A percentile compares a stretch with the other conserved stretches of the same genome.
These are phyloP conservation scores for Camponotus floridanus DNA, from an alignment of 1,140 invertebrate species.

Conservation along the genomic window DNA sequence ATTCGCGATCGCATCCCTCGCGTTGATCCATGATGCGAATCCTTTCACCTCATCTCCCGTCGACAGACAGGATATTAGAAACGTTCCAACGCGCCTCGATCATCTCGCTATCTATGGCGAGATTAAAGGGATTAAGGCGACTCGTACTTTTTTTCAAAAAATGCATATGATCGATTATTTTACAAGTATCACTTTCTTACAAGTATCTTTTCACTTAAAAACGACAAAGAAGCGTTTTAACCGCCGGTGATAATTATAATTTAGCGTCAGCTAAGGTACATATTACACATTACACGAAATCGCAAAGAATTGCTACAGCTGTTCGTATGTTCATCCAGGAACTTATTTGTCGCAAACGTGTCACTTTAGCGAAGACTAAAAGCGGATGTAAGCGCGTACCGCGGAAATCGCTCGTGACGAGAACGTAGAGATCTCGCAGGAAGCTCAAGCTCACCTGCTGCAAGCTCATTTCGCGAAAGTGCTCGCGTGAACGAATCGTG, in stretches of 20 bases:
- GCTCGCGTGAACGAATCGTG: constrained; percentile 53
- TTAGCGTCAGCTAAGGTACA: not conserved
- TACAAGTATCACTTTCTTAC: not conserved
- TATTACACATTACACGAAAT: not conserved
- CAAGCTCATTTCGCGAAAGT: constrained; percentile 73
- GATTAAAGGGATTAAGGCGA: not conserved
- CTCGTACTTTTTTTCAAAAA: not conserved
- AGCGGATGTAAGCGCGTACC: not conserved
- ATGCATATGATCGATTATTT: not conserved
- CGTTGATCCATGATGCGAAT: constrained; percentile 47
- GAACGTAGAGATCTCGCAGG: constrained; percentile 4
- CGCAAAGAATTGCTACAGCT: not conserved
- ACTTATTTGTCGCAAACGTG: not conserved
- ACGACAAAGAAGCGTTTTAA: not conserved
- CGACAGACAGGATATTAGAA: constrained; percentile 63
- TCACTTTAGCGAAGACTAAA: constrained; percentile 24
- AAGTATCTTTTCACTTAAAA: not conserved
- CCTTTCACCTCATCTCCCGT: constrained; percentile 51
- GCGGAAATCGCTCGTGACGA: constrained; percentile 36
- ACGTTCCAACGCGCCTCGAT: constrained; percentile 49
- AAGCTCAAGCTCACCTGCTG: constrained; percentile 59
- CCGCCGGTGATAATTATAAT: not conserved
- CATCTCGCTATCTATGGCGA: constrained; percentile 31
- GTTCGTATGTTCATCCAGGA: not conserved
- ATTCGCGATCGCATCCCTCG: constrained; percentile 40